Base-by-base conservation (phyloP, 2,113 vertebrate species). In the Acrocephalus kingi region DNA sequence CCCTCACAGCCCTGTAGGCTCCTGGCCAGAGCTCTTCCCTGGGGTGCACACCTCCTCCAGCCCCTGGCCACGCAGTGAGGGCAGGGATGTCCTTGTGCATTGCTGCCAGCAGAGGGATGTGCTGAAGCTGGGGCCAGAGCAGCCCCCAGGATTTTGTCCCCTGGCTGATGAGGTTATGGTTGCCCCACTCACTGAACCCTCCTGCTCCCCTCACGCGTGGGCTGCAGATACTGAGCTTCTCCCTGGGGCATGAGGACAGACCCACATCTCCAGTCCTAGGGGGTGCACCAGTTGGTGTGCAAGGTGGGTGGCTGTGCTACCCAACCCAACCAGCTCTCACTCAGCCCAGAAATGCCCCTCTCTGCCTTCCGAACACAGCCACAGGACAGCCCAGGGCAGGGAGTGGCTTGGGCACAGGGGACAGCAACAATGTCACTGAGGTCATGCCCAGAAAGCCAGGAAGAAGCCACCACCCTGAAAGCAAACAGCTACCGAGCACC, bases 21-120 rank as follows among this genome's bases (percentile, higher is more conserved):
- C 35, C n/a, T 0, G 0, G 59, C 10, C 30, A 41, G 58, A 55
- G n/a, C 71, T 86, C 80, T n/a, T 58, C 17, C 8, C 25, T 6
- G 6, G 28, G 49, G 3, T 8, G 61, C 59, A 39, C 10, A 30
- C 6, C 46, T 67, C 61, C 43, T 49, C 63, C 58, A 56, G 79
- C n/a, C 35, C 46, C 11, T 0, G 4, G 76, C 28, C 2, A 1
- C 0, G 0, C 76, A 51, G 59, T 0, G 1, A 55, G 49, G 25
- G 27, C 55, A 55, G 28, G 45, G 58, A 35, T 2, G 12, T 6
- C 55, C 45, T 24, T 45, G 24, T 7, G 33, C 21, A 2, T 3
- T 37, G 67, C 52, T 73, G 84, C 35, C 45, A 55, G 18, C 2
- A 2, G 28, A 28, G 18, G 0, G 0, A 35, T 0, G 35, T 25